These are phyloP conservation scores for Acanthosepion esculentum DNA, from an alignment of 2,888 invertebrate genomes.

Conservation along the genomic window DNA sequence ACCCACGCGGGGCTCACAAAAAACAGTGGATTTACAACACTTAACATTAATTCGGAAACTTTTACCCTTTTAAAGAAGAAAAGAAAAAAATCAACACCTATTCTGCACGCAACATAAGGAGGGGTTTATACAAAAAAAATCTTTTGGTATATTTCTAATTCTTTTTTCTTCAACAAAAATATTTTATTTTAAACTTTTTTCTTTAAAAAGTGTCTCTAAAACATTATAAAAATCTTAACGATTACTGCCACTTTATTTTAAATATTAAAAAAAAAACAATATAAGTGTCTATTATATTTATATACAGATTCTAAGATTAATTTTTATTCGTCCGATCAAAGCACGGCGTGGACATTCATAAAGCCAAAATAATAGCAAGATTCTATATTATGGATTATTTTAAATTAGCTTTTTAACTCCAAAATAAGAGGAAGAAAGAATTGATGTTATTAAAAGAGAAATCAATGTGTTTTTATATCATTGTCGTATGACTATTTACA, in stretches of 20 bases:
- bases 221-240: neutral
- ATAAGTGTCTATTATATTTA: neutral
- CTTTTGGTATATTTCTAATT: neutral
- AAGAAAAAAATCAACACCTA: too few species aligned
- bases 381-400: neutral
- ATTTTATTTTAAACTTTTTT: neutral
- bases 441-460: too few species aligned
- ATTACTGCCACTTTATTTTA: neutral
- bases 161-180: neutral
- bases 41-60: neutral
- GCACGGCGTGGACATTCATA: neutral
- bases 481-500: neutral
- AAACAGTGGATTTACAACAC: neutral
- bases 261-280: neutral
- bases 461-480: neutral
- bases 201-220: neutral
- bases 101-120: too few species aligned
- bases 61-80: neutral
- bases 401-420: too few species aligned
- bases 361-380: neutral
- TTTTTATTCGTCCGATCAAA: conserved; percentile 2
- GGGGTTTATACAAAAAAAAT: neutral
- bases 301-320: neutral
- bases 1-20: neutral
- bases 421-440: too few species aligned